Percentiles rank a stretch among this genome's conserved stretches.
Conservation (phyloP, 92 coral and sea anemone genomes). For the Bergia sp. region DNA sequence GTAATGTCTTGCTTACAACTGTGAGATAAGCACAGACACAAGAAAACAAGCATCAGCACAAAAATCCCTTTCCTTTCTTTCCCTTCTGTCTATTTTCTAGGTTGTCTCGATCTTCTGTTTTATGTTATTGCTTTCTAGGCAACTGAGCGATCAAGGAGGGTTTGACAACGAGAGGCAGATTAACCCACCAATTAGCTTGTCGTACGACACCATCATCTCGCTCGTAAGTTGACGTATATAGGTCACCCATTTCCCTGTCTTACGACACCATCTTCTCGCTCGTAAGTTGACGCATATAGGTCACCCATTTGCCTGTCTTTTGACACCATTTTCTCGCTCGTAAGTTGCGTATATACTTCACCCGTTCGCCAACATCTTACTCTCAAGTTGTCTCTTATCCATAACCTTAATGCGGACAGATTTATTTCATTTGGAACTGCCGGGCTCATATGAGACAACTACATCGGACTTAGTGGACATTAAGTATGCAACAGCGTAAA, state of each 20-base stretch:
- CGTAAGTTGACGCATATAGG: slow-evolving; percentile 49
- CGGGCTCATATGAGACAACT: too few relatives aligned
- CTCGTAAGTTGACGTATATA: slow-evolving; percentile 54
- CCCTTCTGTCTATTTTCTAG: too few relatives aligned
- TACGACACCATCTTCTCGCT: slow-evolving; percentile 76
- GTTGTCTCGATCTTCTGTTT: not conserved
- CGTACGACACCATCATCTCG: slow-evolving; percentile 82
- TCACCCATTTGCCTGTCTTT: slow-evolving; percentile 67
- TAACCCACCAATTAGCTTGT: slow-evolving; percentile 71
- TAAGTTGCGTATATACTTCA: slow-evolving; percentile 34
- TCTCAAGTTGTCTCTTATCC: slow-evolving; percentile 48
- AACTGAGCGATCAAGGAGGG: slow-evolving; percentile 78
- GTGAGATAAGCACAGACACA: too few relatives aligned
- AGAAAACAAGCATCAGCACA: too few relatives aligned
- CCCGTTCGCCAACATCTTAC: slow-evolving; percentile 63
- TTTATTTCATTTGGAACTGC: too few relatives aligned
- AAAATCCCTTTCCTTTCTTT: too few relatives aligned
- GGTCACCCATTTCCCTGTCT: slow-evolving; percentile 63
- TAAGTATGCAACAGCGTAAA: too few relatives aligned
- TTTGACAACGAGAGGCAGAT: slow-evolving; percentile 68
- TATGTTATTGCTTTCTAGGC: slow-evolving; percentile 43
- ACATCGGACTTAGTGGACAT: too few relatives aligned
- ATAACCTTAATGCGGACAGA: too few relatives aligned
- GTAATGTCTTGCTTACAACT: too few relatives aligned
- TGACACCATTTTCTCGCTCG: slow-evolving; percentile 78